Evolutionary conservation across 2,888 invertebrate species (phyloP), one percentile per base, ranked within the genome.

Genomic region (Carcina quercana): DNA sequence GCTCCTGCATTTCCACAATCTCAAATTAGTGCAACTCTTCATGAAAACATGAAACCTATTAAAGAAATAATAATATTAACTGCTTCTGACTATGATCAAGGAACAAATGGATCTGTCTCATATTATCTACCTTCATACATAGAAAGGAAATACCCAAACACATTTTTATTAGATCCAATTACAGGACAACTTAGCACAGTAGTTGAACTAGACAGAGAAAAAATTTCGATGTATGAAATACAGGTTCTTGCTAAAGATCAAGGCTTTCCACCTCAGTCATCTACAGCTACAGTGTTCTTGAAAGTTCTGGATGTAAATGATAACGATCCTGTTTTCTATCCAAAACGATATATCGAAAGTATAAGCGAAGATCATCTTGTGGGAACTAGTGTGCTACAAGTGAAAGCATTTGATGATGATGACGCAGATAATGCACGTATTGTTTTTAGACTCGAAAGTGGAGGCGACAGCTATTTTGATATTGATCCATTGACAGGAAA

Each of bases 291-390:
- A 1, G 91, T 98, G 30, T 86, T 88, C 54, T 73, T 98, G 4
- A 89, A 85, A 45, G 88, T 98, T 11, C 82, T 90, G 38, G 97
- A 97, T 73, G 89, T 95, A 8, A 97, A 98, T 69, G 97, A 98
- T 72, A 97, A 97, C 67, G 88, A 89, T 50, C 97, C 97, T 0
- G 88, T 90, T 54, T 97, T 98, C 80, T 97, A 97, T 78, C 97
- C 97, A 0, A 88, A 88, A 59, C 88, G 90, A 55, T 97, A 97
- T 70, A 91, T 95, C 60, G 87, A 93, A 47, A 87, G 90, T 25
- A 83, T 96, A 25, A 84, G 88, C 19, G 92, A 93, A 52, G 89
- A 91, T 58, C 73, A 88, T 19, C 73, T 86, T 34, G 67, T 87
- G 12, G 91, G 92, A 11, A 86, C 88, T 14, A 85, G 86, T 25